Conservation (phyloP, 2,797 vertebrate species). For the Huso huso region DNA sequence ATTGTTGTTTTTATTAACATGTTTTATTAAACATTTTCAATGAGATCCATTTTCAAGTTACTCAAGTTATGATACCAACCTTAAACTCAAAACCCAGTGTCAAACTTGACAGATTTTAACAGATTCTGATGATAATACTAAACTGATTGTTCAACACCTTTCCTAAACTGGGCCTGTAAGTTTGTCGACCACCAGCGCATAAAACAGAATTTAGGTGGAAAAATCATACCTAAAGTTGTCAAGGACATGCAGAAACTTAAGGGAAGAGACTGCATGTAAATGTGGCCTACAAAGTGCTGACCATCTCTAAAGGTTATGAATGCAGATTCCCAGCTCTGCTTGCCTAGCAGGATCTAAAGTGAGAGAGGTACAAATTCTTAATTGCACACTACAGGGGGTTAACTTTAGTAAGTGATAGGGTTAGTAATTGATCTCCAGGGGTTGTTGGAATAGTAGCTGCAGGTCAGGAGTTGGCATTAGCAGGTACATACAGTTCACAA, state of each 20-base stretch:
- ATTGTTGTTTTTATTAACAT: too few species aligned
- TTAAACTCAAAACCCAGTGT: too few species aligned
- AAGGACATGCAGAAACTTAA: neutral
- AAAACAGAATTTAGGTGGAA: too few species aligned
- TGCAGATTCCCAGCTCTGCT: neutral
- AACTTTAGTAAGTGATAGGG: neutral
- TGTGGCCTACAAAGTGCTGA: neutral
- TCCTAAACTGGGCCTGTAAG: too few species aligned
- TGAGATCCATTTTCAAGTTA: too few species aligned
- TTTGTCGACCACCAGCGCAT: too few species aligned
- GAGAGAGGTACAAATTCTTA: neutral
- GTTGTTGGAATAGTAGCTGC: constrained; percentile 13
- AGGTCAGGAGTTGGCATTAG: constrained; percentile 10
- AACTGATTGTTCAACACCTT: too few species aligned
- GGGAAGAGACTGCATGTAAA: neutral
- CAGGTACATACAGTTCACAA: neutral
- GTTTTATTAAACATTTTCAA: too few species aligned
- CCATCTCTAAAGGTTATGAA: neutral
- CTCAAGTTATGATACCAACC: too few species aligned
- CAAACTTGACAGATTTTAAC: too few species aligned
- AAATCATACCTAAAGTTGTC: neutral
- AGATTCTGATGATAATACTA: too few species aligned
- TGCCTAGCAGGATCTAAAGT: neutral
- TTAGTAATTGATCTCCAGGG: neutral
- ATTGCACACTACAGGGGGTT: neutral